Evolutionary conservation across 2,888 invertebrate genomes (phyloP).

Genomic region (Alcis repandata): DNA sequence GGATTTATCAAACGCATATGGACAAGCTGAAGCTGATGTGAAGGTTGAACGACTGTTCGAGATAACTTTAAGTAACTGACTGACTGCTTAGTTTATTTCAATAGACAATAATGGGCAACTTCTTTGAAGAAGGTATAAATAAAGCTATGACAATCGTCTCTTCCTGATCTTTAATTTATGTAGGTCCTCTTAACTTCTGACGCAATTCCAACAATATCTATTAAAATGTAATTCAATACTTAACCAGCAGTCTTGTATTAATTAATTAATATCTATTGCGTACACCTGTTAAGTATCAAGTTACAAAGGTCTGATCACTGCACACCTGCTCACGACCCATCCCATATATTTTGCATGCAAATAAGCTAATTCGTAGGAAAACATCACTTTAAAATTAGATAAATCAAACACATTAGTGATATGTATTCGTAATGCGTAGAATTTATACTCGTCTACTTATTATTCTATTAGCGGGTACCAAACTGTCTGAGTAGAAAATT

Average conservation of each 20-base stretch:
- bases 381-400: slow-evolving; percentile 40
- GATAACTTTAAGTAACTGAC: too few species aligned
- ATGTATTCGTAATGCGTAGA: slow-evolving; percentile 13
- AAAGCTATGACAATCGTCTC: background rate
- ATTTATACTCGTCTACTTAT: slow-evolving; percentile 1
- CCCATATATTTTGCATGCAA: slow-evolving; percentile 50
- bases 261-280: slow-evolving; percentile 47
- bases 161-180: too few species aligned
- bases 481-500: background rate
- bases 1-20: too few species aligned
- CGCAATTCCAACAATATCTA: background rate
- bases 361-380: slow-evolving; percentile 37
- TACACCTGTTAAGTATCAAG: slow-evolving; percentile 70
- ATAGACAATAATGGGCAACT: too few species aligned
- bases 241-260: slow-evolving; percentile 1
- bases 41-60: too few species aligned
- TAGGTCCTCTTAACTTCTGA: background rate
- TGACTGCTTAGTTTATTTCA: too few species aligned
- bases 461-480: background rate
- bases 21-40: too few species aligned
- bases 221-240: background rate
- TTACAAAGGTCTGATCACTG: slow-evolving; percentile 63
- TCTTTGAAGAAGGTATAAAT: background rate
- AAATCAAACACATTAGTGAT: slow-evolving; percentile 10
- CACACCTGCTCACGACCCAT: slow-evolving; percentile 65